phyloP scores from a whole-genome alignment of 2,888 invertebrate genomes.

The Boloria selene region DNA sequence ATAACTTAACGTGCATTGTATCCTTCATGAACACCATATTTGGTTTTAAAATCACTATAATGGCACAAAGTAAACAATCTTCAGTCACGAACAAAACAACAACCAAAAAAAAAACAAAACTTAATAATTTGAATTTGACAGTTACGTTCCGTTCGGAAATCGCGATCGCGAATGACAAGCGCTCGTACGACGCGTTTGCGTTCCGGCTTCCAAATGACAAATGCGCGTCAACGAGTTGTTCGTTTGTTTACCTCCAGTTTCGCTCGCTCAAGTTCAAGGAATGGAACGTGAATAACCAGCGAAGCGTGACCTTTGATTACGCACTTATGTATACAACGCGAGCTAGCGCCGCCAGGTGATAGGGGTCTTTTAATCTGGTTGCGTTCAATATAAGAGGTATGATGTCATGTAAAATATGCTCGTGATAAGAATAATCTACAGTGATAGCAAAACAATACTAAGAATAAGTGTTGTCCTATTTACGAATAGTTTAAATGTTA shows the following conservation, averaged over 20 bases:
- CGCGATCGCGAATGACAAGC: slow-evolving; percentile 49
- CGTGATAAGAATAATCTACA: slow-evolving; percentile 37
- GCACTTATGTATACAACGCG: slow-evolving; percentile 23
- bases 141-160: slow-evolving; percentile 52
- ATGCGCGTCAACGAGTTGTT: slow-evolving; percentile 61
- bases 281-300: slow-evolving; percentile 53
- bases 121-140: slow-evolving; percentile 38
- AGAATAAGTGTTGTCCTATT: slow-evolving; percentile 18
- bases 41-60: slow-evolving; percentile 19
- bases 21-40: slow-evolving; percentile 57
- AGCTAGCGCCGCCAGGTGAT: slow-evolving; percentile 34
- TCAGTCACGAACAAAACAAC: slow-evolving; percentile 15
- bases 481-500: slow-evolving; percentile 2
- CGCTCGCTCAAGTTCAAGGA: slow-evolving; percentile 74
- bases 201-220: slow-evolving; percentile 76
- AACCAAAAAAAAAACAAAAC: background rate
- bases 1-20: background rate
- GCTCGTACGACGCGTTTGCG: slow-evolving; percentile 59
- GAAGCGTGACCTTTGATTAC: slow-evolving; percentile 45
- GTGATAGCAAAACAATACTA: slow-evolving; percentile 34
- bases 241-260: slow-evolving; percentile 67
- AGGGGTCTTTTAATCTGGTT: slow-evolving; percentile 28
- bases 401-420: slow-evolving; percentile 41
- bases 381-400: slow-evolving; percentile 13
- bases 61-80: slow-evolving; percentile 17